Evolutionary conservation across 2,888 invertebrate species (phyloP).

Genomic region (Erebia aethiops): DNA sequence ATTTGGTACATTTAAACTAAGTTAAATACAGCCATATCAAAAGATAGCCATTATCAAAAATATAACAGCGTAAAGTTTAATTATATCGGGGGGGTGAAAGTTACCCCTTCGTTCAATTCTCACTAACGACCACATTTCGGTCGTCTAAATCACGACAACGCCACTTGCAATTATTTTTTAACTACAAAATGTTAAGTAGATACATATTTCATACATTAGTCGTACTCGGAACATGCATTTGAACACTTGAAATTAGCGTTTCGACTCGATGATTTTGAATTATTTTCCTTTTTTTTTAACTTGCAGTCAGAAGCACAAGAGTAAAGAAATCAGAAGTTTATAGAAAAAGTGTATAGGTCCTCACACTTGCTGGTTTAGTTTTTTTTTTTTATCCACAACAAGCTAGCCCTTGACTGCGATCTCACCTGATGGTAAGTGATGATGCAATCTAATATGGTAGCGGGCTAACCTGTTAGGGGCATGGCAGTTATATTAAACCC

Average conservation of each 20-base stretch:
- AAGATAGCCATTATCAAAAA: conserved; percentile 51
- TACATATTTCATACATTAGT: conserved; percentile 6
- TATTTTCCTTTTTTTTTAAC: too few species aligned
- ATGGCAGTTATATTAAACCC: too few species aligned
- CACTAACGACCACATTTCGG: conserved; percentile 77
- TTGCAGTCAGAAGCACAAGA: too few species aligned
- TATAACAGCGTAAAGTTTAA: conserved; percentile 56
- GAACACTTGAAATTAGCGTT: neutral
- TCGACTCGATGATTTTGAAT: neutral
- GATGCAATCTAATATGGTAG: too few species aligned
- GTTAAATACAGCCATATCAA: conserved; percentile 3
- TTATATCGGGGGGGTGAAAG: conserved; percentile 64
- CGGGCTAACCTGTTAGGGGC: too few species aligned
- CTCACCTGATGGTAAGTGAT: too few species aligned
- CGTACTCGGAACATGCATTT: neutral
- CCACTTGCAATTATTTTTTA: conserved; percentile 77
- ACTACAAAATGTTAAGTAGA: conserved; percentile 43
- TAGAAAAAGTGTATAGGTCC: too few species aligned
- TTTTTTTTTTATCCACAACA: too few species aligned
- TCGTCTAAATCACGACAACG: conserved; percentile 70
- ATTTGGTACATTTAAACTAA: conserved; percentile 1
- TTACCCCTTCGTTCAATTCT: conserved; percentile 71
- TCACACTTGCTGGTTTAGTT: too few species aligned
- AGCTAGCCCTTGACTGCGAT: too few species aligned
- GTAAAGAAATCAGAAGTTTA: too few species aligned